These are phyloP conservation scores for Drosophila mettleri DNA, from an alignment of 2,888 invertebrate genomes.

Conservation along the genomic window DNA sequence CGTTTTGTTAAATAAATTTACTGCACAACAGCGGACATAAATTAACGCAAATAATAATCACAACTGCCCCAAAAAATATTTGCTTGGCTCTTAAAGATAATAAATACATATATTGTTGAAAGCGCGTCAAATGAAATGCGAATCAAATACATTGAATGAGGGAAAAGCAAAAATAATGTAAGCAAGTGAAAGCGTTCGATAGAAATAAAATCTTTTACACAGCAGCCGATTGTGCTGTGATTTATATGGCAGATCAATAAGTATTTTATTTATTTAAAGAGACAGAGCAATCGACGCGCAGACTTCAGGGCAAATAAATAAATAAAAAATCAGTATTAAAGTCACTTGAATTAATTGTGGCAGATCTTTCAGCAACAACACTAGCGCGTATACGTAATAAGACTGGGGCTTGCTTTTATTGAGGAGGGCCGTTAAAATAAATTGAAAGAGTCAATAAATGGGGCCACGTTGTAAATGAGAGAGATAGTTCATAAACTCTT, in stretches of 20 bases:
- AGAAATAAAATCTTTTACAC: constrained; percentile 38
- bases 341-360: constrained; percentile 32
- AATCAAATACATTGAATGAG: constrained; percentile 23
- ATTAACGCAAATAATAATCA: constrained; percentile 23
- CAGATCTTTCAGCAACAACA: too few relatives aligned
- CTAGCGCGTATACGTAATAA: constrained; percentile 19
- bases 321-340: constrained; percentile 28
- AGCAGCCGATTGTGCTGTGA: constrained; percentile 45
- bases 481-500: neutral
- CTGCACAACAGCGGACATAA: constrained; percentile 19
- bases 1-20: constrained; percentile 31
- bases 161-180: constrained; percentile 23
- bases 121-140: constrained; percentile 23
- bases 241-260: constrained; percentile 25
- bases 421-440: constrained; percentile 16
- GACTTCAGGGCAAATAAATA: constrained; percentile 18
- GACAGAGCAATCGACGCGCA: too few relatives aligned
- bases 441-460: constrained; percentile 31
- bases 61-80: constrained; percentile 13
- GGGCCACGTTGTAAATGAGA: constrained; percentile 9
- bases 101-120: constrained; percentile 25
- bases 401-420: constrained; percentile 11
- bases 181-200: constrained; percentile 67
- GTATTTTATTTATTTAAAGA: constrained; percentile 22
- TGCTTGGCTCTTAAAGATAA: neutral